These are phyloP conservation scores for Benitochromis conjunctus DNA, from an alignment of 2,113 vertebrate genomes.

Conservation along the genomic window DNA sequence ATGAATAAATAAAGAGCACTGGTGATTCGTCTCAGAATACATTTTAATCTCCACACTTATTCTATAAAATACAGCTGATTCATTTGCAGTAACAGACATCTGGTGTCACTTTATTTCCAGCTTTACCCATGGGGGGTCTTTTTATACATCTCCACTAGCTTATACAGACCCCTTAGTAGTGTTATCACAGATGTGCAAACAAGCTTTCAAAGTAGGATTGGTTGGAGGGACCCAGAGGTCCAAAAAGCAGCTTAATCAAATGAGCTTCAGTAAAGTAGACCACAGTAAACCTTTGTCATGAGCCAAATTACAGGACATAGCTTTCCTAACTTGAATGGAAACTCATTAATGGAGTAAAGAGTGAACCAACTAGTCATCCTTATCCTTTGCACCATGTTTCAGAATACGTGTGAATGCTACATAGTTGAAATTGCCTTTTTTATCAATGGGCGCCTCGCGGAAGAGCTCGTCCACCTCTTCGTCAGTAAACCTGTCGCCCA, in stretches of 20 bases:
- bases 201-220: slow-evolving; percentile 26
- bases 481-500: slow-evolving; percentile 93
- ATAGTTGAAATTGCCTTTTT: slow-evolving; percentile 94
- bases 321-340: not conserved
- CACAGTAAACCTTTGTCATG: slow-evolving; percentile 10
- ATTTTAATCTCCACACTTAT: slow-evolving; percentile 76
- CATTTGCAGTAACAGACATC: slow-evolving; percentile 41
- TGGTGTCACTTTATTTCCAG: slow-evolving; percentile 48
- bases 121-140: slow-evolving; percentile 11
- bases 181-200: slow-evolving; percentile 60
- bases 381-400: slow-evolving; percentile 91
- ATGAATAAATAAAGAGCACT: not conserved
- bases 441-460: slow-evolving; percentile 91
- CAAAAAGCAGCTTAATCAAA: slow-evolving; percentile 50
- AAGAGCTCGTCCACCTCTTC: slow-evolving; percentile 95
- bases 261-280: slow-evolving; percentile 16
- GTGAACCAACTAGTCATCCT: slow-evolving; percentile 79
- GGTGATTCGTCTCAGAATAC: slow-evolving; percentile 18
- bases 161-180: slow-evolving; percentile 19
- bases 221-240: not conserved
- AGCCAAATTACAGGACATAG: slow-evolving; percentile 12
- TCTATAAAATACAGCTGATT: slow-evolving; percentile 77
- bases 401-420: slow-evolving; percentile 92
- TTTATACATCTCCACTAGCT: slow-evolving; percentile 6
- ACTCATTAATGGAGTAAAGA: not conserved